These are phyloP conservation scores for Bombus superbus DNA, from an alignment of 1,140 invertebrate genomes.

Conservation along the genomic window DNA sequence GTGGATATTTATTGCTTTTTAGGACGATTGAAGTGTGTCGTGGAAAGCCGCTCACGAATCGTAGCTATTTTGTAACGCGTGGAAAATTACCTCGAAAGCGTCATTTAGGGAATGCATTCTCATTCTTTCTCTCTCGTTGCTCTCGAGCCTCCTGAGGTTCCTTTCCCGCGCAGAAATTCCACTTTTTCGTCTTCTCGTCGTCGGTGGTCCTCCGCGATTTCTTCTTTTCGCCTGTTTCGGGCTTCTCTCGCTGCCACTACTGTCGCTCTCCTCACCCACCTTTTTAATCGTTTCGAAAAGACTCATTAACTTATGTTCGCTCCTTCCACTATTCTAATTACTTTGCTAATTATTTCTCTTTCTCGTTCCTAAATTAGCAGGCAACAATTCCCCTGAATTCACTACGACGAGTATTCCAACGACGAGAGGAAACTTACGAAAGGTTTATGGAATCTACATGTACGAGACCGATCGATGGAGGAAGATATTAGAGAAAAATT, in stretches of 20 bases:
- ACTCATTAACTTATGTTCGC: constrained; percentile 35
- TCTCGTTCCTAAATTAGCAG: background rate
- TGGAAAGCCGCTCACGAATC: background rate
- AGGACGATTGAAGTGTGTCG: background rate
- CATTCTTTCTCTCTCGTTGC: constrained; percentile 93
- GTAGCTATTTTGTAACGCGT: background rate
- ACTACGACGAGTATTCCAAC: background rate
- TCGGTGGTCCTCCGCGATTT: constrained; percentile 76
- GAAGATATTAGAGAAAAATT: background rate
- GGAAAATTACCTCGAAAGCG: constrained; percentile 88
- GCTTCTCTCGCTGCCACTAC: constrained; percentile 79
- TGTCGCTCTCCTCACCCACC: constrained; percentile 82
- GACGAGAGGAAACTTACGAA: background rate
- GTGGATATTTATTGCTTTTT: no score
- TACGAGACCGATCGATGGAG: background rate
- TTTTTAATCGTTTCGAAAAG: constrained; percentile 64
- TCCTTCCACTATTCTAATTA: background rate
- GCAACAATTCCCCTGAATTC: background rate
- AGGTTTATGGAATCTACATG: background rate
- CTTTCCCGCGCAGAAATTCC: constrained; percentile 90
- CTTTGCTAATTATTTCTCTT: no score
- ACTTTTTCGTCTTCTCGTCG: constrained; percentile 86
- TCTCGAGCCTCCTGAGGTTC: constrained; percentile 91
- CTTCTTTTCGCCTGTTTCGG: constrained; percentile 80
- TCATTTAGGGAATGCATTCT: constrained; percentile 95